Base-by-base conservation (phyloP, 2,888 invertebrate genomes). In the Nephrotoma flavescens region DNA sequence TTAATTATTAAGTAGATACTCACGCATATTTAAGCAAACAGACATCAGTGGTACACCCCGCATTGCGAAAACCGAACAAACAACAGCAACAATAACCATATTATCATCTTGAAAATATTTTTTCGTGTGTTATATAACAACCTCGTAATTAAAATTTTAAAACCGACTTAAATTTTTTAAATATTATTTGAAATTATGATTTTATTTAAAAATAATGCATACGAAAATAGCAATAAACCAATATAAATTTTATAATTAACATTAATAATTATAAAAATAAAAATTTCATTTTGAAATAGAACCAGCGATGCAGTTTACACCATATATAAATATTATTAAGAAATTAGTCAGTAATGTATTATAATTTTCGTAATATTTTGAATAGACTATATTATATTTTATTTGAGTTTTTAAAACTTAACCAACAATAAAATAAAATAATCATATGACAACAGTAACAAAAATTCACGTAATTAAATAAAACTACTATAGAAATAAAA, bases 281-380 rank as follows among this genome's bases (percentile, higher is more conserved):
- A 71, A 86, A 52, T 42, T 84, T 87, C 42, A 84, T 84, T 42
- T 84, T 84, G 41, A 83, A 85, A 85, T 52, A 45, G 71, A 86
- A 87, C 45, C 86, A 87, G 88, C 88, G 87, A 88, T 88, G 88
- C 88, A 88, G 88, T 88, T 88, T 88, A 88, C 88, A 88, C 88
- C 86, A 57, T 57, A 41, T 31, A 31, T 45, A 31, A 45, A 86
- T 44, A 86, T 47, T 45, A 86, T 44, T 45, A 45, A 45, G 44
- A 85, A 42, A 85, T 19, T 11, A 85, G 42, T 44, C 41, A 85
- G 42, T 85, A 85, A 85, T 12, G 41, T 41, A 85, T 41, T 42
- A 85, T 85, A 85, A 71, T 71, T 71, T 71, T 15, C 19, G 57
- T 44, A 44, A 57, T 57, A 2, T 31, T 31, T 31, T 31, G 3